Base-by-base conservation (phyloP, 2,113 vertebrate species). In the Microcebus jonahi region DNA sequence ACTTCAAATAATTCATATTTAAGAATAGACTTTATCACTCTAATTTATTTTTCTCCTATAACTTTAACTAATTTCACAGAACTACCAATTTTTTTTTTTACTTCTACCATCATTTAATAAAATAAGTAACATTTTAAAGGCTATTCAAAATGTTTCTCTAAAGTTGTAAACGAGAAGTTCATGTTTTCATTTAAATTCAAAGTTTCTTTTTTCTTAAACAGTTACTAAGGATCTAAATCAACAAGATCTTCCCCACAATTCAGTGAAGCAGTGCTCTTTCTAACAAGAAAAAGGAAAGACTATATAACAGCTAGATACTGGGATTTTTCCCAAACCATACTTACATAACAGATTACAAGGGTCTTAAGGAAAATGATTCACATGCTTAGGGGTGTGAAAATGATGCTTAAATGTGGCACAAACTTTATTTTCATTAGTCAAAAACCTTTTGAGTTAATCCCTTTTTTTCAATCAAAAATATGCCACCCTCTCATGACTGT, bases 141-240 rank as follows among this genome's bases (percentile, higher is more conserved):
- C 67, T 83, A n/a, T 53, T 93, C 42, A 93, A 96, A 97, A 61
- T 39, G 27, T 34, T 89, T 63, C 73, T 63, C 86, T 73, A 93
- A 81, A 75, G 81, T 63, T 70, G 12, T 45, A 65, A 90, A 86
- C 25, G 31, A 84, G 76, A 65, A 34, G 8, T 31, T 67, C 50
- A 7, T 42, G 29, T 86, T 83, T 91, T 42, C 63, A 68, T 29
- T 94, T 83, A 67, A 94, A 94, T 65, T 65, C 23, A 27, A 53
- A 71, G 48, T 23, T 36, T 77, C 73, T 82, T 82, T 70, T 9
- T 17, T 5, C 9, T 82, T 73, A 94, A 45, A 55, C 70, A 89
- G 50, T 87, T 80, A 75, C 7, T 13, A 45, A 67, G 63, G 61
- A 75, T 88, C 42, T 93, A 59, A 48, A 73, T 91, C 82, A 93